Percentiles rank a stretch among this genome's conserved stretches.
Evolutionary conservation across 2,888 invertebrate genomes (phyloP).

Genomic region (Drosophila anomelani): DNA sequence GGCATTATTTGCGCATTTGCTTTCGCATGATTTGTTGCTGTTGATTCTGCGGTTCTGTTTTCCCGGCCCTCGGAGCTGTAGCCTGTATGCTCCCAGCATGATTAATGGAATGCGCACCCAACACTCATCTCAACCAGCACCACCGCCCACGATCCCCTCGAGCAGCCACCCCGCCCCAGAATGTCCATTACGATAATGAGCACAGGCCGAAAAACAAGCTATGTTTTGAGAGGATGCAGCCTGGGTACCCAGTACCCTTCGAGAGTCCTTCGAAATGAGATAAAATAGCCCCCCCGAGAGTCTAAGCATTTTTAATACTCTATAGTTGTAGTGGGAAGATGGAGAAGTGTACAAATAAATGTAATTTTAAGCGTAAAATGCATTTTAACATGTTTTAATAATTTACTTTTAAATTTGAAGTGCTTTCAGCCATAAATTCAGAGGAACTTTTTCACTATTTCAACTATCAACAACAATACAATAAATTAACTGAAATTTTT

Average conservation of each 20-base stretch:
- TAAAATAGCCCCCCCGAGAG: neutral
- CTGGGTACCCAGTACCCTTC: slow-evolving; percentile 6
- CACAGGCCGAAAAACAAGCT: slow-evolving; percentile 26
- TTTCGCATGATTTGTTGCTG: slow-evolving; percentile 51
- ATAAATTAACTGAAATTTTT: neutral
- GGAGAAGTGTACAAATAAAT: neutral
- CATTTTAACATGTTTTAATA: too few relatives aligned
- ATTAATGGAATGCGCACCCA: slow-evolving; percentile 48
- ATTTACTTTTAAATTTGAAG: too few relatives aligned
- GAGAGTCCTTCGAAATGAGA: neutral
- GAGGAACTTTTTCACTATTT: neutral
- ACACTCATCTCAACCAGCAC: neutral
- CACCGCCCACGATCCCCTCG: slow-evolving; percentile 4
- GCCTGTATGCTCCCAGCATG: slow-evolving; percentile 38
- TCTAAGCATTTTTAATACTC: slow-evolving; percentile 1
- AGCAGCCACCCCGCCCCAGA: slow-evolving; percentile 30
- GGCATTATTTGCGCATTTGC: slow-evolving; percentile 50
- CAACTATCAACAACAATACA: neutral
- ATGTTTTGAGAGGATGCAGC: slow-evolving; percentile 12
- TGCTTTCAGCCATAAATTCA: neutral
- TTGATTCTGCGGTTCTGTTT: slow-evolving; percentile 53
- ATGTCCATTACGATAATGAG: slow-evolving; percentile 53
- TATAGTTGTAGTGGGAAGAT: neutral
- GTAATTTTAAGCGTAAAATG: neutral
- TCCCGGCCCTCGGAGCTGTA: slow-evolving; percentile 35